A percentile compares a stretch with the other conserved stretches of the same genome.
These are phyloP conservation scores for Dicrostonyx torquatus DNA, from an alignment of 2,797 vertebrate species.

Conservation along the genomic window DNA sequence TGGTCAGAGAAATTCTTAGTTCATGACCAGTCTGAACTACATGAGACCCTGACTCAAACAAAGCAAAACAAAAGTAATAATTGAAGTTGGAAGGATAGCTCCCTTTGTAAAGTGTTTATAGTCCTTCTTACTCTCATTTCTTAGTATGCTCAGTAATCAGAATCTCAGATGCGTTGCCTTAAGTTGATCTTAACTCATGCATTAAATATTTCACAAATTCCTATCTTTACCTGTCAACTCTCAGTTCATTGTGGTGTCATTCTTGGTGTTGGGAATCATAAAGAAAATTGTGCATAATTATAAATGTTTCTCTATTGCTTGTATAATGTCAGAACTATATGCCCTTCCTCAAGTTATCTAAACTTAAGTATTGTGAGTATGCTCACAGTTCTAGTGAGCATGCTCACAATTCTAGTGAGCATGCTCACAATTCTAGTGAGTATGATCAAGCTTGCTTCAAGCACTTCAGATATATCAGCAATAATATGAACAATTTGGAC, in stretches of 20 bases:
- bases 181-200: not conserved
- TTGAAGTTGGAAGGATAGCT: not conserved
- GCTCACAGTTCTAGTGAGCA: not conserved
- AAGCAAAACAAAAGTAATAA: not conserved
- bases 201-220: conserved; percentile 24
- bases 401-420: not conserved
- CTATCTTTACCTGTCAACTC: not conserved
- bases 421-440: not conserved
- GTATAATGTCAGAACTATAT: not conserved
- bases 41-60: not conserved
- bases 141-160: not conserved
- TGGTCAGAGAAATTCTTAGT: not conserved
- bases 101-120: not conserved
- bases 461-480: not conserved
- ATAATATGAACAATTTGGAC: not conserved
- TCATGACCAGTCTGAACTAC: not conserved
- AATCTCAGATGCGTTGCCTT: not conserved
- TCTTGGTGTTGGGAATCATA: not conserved
- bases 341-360: conserved; percentile 2
- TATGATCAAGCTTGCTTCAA: not conserved
- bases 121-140: not conserved
- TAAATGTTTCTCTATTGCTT: not conserved
- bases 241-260: not conserved
- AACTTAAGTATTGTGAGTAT: not conserved
- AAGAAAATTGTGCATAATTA: not conserved